Percentiles rank a stretch among this genome's conserved stretches.
phyloP scores from a whole-genome alignment of 2,113 vertebrate species.

The Ammospiza nelsoni region DNA sequence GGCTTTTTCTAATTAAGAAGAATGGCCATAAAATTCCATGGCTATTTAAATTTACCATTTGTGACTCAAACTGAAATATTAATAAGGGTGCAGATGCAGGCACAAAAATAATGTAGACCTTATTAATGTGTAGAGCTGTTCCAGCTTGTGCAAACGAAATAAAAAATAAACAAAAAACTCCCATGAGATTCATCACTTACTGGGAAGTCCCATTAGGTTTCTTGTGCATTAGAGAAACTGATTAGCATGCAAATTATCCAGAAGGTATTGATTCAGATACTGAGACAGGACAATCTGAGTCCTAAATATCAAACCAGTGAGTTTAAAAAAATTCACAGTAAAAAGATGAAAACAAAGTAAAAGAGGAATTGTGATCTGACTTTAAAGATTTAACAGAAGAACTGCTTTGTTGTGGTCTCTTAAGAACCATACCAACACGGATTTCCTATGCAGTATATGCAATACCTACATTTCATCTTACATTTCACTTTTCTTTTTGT shows the following conservation, averaged over 20 bases:
- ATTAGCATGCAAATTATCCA: slow-evolving; percentile 8
- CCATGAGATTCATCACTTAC: not conserved
- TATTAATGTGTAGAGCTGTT: slow-evolving; percentile 26
- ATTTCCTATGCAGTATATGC: not conserved
- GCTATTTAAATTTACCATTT: slow-evolving; percentile 55
- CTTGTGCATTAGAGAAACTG: not conserved
- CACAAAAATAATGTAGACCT: slow-evolving; percentile 11
- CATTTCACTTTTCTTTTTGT: not conserved
- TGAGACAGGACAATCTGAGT: not conserved
- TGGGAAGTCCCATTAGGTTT: not conserved
- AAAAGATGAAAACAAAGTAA: not conserved
- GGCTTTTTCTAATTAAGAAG: slow-evolving; percentile 58
- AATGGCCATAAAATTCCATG: slow-evolving; percentile 51
- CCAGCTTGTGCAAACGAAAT: not conserved
- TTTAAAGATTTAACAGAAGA: not conserved
- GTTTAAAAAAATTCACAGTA: not conserved
- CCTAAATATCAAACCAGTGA: not conserved
- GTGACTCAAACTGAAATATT: slow-evolving; percentile 41
- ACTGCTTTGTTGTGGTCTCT: not conserved
- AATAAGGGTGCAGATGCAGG: slow-evolving; percentile 45
- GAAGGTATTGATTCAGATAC: not conserved
- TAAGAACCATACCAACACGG: not conserved
- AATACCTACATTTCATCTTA: not conserved
- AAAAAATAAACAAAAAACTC: not conserved
- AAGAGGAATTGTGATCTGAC: not conserved